Evolutionary conservation across 1,140 invertebrate genomes (phyloP).

Genomic region (Camponotus vicinus): DNA sequence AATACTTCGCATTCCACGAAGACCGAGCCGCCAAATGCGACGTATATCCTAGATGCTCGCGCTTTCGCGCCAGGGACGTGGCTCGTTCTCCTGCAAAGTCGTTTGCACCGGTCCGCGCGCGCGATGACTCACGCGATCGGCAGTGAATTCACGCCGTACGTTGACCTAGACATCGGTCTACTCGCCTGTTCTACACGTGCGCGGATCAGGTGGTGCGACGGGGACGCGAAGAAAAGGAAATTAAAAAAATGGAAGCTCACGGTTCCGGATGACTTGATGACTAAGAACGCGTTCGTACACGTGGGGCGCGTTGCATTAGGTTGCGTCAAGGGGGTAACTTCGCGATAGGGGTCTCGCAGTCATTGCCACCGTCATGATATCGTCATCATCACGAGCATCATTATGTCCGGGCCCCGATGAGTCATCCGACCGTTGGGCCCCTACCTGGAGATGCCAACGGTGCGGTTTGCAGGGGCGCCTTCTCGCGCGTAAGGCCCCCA

Average conservation of each 20-base stretch:
- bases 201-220: conserved; percentile 35
- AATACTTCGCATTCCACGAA: conserved; percentile 63
- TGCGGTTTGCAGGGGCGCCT: conserved; percentile 62
- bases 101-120: neutral
- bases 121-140: conserved; percentile 67
- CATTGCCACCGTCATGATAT: conserved; percentile 60
- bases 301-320: conserved; percentile 60
- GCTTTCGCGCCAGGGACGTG: neutral
- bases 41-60: conserved; percentile 23
- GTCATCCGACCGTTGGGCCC: conserved; percentile 71
- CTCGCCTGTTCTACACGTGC: conserved; percentile 63
- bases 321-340: conserved; percentile 68
- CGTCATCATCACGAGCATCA: conserved; percentile 49
- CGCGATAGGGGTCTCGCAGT: conserved; percentile 55
- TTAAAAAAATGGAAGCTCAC: neutral
- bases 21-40: neutral
- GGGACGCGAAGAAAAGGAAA: neutral
- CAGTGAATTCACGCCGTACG: conserved; percentile 60
- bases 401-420: conserved; percentile 71
- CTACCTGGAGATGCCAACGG: conserved; percentile 41
- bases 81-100: neutral
- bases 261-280: conserved; percentile 58
- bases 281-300: conserved; percentile 67
- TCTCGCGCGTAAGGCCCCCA: conserved; percentile 35
- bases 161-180: conserved; percentile 69